These are phyloP conservation scores for Pantherophis alleghaniensis DNA, from an alignment of 2,797 vertebrate genomes.

Conservation along the genomic window DNA sequence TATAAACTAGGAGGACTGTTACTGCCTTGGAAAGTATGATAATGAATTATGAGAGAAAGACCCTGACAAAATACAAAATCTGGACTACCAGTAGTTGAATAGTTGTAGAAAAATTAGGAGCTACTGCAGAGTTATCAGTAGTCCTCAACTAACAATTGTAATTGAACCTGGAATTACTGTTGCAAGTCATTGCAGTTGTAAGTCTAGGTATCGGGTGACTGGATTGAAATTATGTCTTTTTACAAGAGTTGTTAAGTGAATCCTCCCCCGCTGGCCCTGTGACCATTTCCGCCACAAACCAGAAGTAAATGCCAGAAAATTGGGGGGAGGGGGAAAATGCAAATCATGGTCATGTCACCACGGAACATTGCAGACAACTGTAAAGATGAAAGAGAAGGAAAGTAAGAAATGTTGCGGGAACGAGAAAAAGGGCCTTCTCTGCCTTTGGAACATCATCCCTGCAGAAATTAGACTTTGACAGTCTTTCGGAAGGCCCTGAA, in stretches of 20 bases:
- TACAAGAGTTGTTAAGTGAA: background rate
- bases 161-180: background rate
- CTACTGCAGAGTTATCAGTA: background rate
- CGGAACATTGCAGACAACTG: background rate
- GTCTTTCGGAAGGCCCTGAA: no score
- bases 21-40: background rate
- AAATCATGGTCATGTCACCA: background rate
- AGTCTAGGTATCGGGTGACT: background rate
- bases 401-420: background rate
- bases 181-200: background rate
- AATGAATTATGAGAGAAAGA: background rate
- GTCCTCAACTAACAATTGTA: background rate
- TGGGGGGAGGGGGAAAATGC: no score
- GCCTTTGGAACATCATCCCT: no score
- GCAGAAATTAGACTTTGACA: no score
- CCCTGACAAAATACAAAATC: background rate
- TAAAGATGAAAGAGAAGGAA: background rate
- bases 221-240: background rate
- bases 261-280: no score
- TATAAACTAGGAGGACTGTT: background rate
- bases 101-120: background rate
- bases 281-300: background rate
- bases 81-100: background rate
- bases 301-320: background rate
- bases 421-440: background rate